These are phyloP conservation scores for Crossaster papposus DNA, from an alignment of 53 echinoderm and acorn worm species.

Conservation along the genomic window DNA sequence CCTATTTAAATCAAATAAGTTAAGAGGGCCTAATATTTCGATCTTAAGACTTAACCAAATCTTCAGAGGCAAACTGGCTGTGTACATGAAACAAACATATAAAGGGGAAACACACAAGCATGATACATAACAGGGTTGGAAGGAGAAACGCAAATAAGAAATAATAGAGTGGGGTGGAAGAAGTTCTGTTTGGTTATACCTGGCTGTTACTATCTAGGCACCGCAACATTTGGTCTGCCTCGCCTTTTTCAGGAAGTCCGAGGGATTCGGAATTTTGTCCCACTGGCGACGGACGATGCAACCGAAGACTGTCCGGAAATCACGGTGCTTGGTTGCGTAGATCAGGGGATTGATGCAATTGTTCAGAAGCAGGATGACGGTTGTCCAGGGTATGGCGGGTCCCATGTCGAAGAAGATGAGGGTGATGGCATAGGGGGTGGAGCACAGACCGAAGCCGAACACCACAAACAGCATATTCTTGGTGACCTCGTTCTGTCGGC, in stretches of 20 bases:
- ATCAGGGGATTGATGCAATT: conserved; percentile 77
- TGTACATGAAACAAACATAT: too few relatives aligned
- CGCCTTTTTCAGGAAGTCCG: conserved; percentile 52
- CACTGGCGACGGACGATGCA: conserved; percentile 63
- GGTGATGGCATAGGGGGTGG: conserved; percentile 74
- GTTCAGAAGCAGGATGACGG: conserved; percentile 68
- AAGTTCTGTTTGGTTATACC: neutral
- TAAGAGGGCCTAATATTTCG: too few relatives aligned
- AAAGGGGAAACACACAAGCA: too few relatives aligned
- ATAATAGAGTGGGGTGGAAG: too few relatives aligned
- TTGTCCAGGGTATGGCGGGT: conserved; percentile 64
- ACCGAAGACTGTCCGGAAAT: conserved; percentile 73
- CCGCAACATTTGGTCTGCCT: conserved; percentile 14
- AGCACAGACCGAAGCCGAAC: conserved; percentile 64
- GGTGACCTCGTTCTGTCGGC: conserved; percentile 65
- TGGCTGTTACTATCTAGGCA: neutral
- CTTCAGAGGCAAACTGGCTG: too few relatives aligned
- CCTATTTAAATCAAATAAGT: too few relatives aligned
- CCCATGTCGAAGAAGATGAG: conserved; percentile 49
- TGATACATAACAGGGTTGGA: too few relatives aligned
- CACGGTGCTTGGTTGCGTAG: conserved; percentile 78
- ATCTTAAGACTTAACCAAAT: too few relatives aligned
- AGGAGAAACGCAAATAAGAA: too few relatives aligned
- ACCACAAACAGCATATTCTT: conserved; percentile 79
- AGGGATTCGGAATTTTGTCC: conserved; percentile 65